Base-by-base conservation (phyloP, 2,797 vertebrate species). In the Danio jaintianensis region DNA sequence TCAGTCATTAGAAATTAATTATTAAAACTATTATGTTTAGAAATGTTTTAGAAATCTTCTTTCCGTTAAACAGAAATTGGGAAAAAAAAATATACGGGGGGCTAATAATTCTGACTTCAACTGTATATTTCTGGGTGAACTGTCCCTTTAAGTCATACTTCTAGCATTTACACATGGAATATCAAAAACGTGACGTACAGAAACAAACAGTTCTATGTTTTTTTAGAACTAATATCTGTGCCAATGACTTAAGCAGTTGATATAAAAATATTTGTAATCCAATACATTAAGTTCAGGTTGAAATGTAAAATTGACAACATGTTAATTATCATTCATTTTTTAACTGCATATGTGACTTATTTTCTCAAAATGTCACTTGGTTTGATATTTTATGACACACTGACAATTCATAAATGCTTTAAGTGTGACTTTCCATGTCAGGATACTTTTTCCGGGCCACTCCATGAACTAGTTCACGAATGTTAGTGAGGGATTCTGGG, bases 401-500 rank as follows among this genome's bases (percentile, higher is more conserved):
- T 16, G 18, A 40, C 48, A 53, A n/a, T 36, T 45, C 38, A 45
- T n/a, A 64, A 7, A 42, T 70, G 16, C 15, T 70, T 53, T 71
- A 55, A 55, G 7, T 66, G 22, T 61, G 74, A 18, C 62, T 64
- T 10, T 29, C 1, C n/a, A 20, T 53, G 50, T 38, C 63, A 29
- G 82, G 75, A 13, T 50, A 42, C 10, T 29, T 22, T 38, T 36
- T 20, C 59, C 53, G 38, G 29, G 45, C 58, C n/a, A 69, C 56
- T 20, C 22, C 42, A 66, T 45, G 66, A 18, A 18, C 68, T 74
- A 48, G 72, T 12, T 64, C 45, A 67, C 9, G 6, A 52, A 16
- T 47, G 15, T 22, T 75, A 67, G 29, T 64, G 38, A 71, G 42
- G 78, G 38, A 43, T 83, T 83, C 47, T 74, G 58, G 43, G 69